phyloP scores from a whole-genome alignment of 2,113 vertebrate genomes.

The Ciconia stormi region DNA sequence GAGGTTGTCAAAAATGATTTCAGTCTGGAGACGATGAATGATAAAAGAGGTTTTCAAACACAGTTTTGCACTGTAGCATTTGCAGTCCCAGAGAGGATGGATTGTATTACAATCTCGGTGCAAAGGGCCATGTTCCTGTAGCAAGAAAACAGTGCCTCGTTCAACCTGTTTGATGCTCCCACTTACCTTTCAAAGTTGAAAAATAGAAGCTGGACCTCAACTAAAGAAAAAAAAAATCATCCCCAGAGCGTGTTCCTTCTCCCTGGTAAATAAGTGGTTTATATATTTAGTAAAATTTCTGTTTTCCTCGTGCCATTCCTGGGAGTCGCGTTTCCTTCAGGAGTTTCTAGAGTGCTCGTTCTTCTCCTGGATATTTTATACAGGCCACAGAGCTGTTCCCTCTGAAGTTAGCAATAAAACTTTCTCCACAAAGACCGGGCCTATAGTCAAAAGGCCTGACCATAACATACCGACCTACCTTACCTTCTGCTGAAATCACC shows the following conservation, averaged over 20 bases:
- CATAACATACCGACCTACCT: neutral
- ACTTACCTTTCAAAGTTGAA: constrained; percentile 56
- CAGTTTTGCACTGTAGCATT: constrained; percentile 81
- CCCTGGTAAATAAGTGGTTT: neutral
- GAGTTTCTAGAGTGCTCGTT: neutral
- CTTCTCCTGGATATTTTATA: neutral
- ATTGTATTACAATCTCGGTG: constrained; percentile 81
- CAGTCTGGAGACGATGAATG: constrained; percentile 85
- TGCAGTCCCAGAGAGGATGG: constrained; percentile 78
- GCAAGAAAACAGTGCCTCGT: constrained; percentile 71
- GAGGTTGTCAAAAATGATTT: constrained; percentile 89
- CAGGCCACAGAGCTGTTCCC: neutral
- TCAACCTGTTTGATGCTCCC: constrained; percentile 77
- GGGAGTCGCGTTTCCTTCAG: neutral
- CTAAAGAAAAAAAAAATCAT: neutral
- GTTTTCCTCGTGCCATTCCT: neutral
- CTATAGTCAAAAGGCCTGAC: neutral
- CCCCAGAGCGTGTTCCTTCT: neutral
- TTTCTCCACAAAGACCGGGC: neutral
- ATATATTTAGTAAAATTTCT: neutral
- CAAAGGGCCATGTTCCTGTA: constrained; percentile 74
- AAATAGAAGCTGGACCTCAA: constrained; percentile 16
- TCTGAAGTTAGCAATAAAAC: neutral
- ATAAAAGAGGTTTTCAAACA: constrained; percentile 88
- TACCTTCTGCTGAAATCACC: neutral